These are phyloP conservation scores for Caradrina clavipalpis DNA, from an alignment of 2,888 invertebrate species.

Conservation along the genomic window DNA sequence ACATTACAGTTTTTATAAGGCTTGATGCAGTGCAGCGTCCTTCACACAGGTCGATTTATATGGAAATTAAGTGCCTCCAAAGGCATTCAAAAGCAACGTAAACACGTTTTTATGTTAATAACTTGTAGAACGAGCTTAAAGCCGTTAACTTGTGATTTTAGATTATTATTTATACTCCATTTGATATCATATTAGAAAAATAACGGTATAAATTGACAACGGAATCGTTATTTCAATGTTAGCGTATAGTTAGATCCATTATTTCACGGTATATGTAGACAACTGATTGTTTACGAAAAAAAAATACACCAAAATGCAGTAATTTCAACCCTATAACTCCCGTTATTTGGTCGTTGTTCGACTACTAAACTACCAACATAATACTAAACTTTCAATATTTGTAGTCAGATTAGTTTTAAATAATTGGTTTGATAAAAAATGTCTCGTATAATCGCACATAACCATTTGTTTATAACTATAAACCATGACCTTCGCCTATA, in stretches of 20 bases:
- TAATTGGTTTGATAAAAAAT: conserved; percentile 1
- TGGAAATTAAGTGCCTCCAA: conserved; percentile 54
- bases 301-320: too few relatives aligned
- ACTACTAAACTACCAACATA: too few relatives aligned
- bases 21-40: conserved; percentile 26
- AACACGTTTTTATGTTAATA: conserved; percentile 53
- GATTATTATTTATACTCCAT: conserved; percentile 23
- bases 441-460: conserved; percentile 10
- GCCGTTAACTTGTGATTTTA: conserved; percentile 8
- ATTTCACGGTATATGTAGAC: too few relatives aligned
- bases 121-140: conserved; percentile 36
- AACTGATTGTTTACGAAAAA: too few relatives aligned
- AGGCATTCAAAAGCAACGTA: conserved; percentile 37
- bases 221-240: too few relatives aligned
- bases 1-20: conserved; percentile 15
- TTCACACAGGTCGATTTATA: conserved; percentile 41
- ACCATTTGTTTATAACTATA: background rate
- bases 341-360: too few relatives aligned
- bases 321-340: too few relatives aligned
- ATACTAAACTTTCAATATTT: too few relatives aligned
- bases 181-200: background rate
- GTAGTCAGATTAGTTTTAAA: background rate
- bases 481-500: conserved; percentile 13
- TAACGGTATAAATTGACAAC: background rate
- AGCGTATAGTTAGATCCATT: too few relatives aligned